These are phyloP conservation scores for Triplophysa tibetana DNA, from an alignment of 2,113 vertebrate genomes.

Conservation along the genomic window DNA sequence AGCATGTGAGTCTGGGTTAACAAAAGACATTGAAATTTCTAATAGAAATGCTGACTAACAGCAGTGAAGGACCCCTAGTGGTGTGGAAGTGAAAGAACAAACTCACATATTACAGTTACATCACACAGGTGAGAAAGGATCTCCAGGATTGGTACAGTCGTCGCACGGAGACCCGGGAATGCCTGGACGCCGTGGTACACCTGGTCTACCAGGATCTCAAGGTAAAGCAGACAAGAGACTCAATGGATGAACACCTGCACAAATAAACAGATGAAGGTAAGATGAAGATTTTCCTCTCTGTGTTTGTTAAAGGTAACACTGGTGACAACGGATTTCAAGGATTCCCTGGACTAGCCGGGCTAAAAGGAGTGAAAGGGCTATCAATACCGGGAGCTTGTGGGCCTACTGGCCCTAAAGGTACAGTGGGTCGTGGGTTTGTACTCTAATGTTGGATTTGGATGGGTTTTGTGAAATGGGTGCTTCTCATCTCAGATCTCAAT, in stretches of 20 bases:
- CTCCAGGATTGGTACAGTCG: constrained; percentile 41
- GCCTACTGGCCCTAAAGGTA: constrained; percentile 70
- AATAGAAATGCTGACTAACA: too few species aligned
- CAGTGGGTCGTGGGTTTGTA: neutral
- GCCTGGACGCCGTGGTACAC: constrained; percentile 64
- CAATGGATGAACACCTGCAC: neutral
- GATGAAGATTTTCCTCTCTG: neutral
- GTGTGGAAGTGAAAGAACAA: neutral
- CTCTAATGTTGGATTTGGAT: neutral
- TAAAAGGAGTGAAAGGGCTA: constrained; percentile 62
- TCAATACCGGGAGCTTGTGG: constrained; percentile 64
- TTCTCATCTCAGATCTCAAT: constrained; percentile 12
- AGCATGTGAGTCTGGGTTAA: too few species aligned
- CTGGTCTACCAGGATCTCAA: constrained; percentile 60
- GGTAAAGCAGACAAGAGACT: constrained; percentile 56
- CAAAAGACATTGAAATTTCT: too few species aligned
- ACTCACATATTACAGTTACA: neutral
- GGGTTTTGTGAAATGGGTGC: neutral
- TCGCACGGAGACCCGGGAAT: constrained; percentile 65
- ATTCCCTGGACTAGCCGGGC: constrained; percentile 59
- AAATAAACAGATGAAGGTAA: neutral
- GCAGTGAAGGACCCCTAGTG: neutral
- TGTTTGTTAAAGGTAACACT: constrained; percentile 55
- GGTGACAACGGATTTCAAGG: constrained; percentile 62
- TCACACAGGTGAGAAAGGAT: constrained; percentile 69